Evolutionary conservation across 1,140 invertebrate species (phyloP).

Genomic region (Orussus abietinus): DNA sequence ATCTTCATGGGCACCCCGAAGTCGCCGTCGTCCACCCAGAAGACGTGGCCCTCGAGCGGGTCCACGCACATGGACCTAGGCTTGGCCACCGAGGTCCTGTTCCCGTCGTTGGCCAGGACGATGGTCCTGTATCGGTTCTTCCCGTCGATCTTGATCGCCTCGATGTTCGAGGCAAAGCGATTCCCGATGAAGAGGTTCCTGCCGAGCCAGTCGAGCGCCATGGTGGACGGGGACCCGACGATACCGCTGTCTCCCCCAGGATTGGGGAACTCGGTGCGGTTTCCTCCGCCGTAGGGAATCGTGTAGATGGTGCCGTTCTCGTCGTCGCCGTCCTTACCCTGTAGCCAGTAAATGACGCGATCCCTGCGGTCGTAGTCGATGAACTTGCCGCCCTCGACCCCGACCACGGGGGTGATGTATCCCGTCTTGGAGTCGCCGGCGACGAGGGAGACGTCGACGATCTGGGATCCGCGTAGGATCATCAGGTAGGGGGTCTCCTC

Average conservation of each 20-base stretch:
- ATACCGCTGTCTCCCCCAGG: constrained; percentile 67
- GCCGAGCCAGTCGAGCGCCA: constrained; percentile 96
- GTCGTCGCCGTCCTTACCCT: constrained; percentile 67
- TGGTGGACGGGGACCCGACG: constrained; percentile 83
- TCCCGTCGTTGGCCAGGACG: constrained; percentile 88
- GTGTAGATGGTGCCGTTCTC: constrained; percentile 80
- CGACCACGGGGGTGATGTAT: constrained; percentile 83
- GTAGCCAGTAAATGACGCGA: constrained; percentile 81
- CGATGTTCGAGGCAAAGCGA: constrained; percentile 85
- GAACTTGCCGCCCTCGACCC: constrained; percentile 82
- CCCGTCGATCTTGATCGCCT: constrained; percentile 84
- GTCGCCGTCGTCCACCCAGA: constrained; percentile 95
- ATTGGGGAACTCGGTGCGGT: constrained; percentile 79
- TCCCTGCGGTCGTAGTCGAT: constrained; percentile 88
- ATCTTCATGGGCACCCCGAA: constrained; percentile 88
- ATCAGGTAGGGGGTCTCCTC: constrained; percentile 87
- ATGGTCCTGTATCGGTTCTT: constrained; percentile 81
- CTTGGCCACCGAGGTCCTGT: constrained; percentile 77
- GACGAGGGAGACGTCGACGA: constrained; percentile 76
- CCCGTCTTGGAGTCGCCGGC: constrained; percentile 73
- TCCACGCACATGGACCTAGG: constrained; percentile 87
- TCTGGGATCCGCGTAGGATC: constrained; percentile 85
- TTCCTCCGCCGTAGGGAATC: constrained; percentile 81
- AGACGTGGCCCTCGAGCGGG: constrained; percentile 77
- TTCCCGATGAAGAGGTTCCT: constrained; percentile 94